Evolutionary conservation across 2,113 vertebrate genomes (phyloP).

Genomic region (Phylloscopus trochiloides): DNA sequence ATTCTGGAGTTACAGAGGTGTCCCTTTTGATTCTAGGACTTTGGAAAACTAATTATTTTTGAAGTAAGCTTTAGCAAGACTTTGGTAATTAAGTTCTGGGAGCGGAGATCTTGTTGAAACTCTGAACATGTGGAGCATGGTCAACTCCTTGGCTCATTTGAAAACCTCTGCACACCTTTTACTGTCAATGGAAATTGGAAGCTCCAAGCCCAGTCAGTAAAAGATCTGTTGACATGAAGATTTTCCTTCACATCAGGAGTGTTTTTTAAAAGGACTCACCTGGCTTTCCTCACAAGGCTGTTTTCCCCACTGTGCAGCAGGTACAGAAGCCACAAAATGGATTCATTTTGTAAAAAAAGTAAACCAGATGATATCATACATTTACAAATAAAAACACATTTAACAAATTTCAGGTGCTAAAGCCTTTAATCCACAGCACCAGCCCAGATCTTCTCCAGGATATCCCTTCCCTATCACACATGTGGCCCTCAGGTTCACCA

Average conservation of each 20-base stretch:
- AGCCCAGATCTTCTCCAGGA: background rate
- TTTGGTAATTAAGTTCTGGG: background rate
- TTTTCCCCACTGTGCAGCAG: background rate
- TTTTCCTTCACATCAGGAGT: background rate
- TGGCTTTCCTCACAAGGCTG: background rate
- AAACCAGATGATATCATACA: background rate
- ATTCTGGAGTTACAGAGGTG: background rate
- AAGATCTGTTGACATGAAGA: background rate
- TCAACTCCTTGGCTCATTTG: background rate
- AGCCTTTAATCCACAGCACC: background rate
- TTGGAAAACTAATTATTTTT: background rate
- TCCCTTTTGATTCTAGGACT: background rate
- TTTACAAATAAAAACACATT: background rate
- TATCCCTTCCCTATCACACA: fast-evolving
- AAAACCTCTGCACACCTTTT: background rate
- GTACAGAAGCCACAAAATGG: background rate
- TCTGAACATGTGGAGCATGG: background rate
- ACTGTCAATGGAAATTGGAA: fast-evolving
- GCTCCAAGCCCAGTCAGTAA: background rate
- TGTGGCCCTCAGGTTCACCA: background rate
- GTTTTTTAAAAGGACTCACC: background rate
- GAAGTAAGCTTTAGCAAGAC: background rate
- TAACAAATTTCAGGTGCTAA: background rate
- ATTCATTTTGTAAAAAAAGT: background rate
- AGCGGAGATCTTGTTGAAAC: background rate